Evolutionary conservation across 2,888 invertebrate species (phyloP), one percentile per base, ranked within the genome.

Genomic region (Falcaria lacertinaria): DNA sequence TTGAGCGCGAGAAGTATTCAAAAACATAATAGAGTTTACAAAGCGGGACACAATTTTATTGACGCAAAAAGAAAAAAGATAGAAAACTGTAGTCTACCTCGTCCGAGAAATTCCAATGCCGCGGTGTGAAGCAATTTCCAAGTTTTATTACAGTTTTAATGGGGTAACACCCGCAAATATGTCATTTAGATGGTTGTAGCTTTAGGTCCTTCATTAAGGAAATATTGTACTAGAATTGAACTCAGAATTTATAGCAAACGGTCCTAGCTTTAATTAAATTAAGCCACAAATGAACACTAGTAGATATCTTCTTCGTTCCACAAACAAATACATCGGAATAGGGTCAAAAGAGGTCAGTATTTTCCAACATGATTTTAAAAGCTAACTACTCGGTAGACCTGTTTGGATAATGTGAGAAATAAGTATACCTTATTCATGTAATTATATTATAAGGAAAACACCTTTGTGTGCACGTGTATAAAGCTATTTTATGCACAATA

Each of bases 121-220:
- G 11, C 37, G 37, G 36, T 25, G 13, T 22, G 22, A 19, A 14
- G 37, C 37, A 37, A 37, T 37, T 37, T 22, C 37, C 15, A 37
- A 37, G 37, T 37, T 37, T 22, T 37, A 37, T 37, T 25, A 37
- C 22, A 22, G 22, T 37, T 37, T 37, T 37, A 37, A 37, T 37
- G 37, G 37, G 37, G 14, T 37, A 37, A 19, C 37, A 37, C 22
- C 22, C 25, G 15, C 37, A 37, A 37, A 37, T 37, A 37, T 37
- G 37, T 25, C 37, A 36, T 22, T 22, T 22, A 37, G 22, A n/a
- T n/a, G 19, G 19, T 13, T 35, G 16, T n/a, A n/a, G n/a, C n/a
- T n/a, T n/a, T 36, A 17, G n/a, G 19, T 28, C 11, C 11, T 28
- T 28, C 28, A 28, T 28, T 28, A 28, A 5, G 28, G 11, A 11